These are phyloP conservation scores for Nothoprocta perdicaria DNA, from an alignment of 2,113 vertebrate genomes.

Conservation along the genomic window DNA sequence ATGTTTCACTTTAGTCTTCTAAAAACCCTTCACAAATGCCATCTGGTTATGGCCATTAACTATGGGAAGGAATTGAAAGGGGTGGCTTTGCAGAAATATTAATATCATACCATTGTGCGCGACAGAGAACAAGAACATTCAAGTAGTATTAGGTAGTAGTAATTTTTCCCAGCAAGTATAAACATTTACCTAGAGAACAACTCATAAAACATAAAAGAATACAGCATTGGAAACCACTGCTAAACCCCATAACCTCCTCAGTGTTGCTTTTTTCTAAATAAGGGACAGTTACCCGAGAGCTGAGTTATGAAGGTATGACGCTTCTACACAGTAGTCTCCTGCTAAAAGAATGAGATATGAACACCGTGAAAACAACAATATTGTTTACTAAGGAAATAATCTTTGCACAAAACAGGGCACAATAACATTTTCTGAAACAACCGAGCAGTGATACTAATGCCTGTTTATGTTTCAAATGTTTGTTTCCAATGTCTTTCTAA, in stretches of 20 bases:
- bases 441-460: background rate
- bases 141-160: background rate
- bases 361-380: background rate
- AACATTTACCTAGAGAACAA: background rate
- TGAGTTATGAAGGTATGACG: background rate
- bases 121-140: background rate
- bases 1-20: conserved; percentile 33
- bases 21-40: conserved; percentile 11
- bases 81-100: background rate
- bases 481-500: conserved; percentile 65
- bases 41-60: conserved; percentile 41
- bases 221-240: background rate
- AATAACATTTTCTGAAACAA: conserved; percentile 38
- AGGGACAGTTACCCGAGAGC: background rate
- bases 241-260: background rate
- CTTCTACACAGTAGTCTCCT: background rate
- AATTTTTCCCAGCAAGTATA: background rate
- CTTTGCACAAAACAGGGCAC: conserved; percentile 25
- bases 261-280: conserved; percentile 23
- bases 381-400: conserved; percentile 21
- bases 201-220: background rate
- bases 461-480: conserved; percentile 23
- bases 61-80: conserved; percentile 32
- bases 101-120: background rate
- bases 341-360: background rate